A percentile compares a stretch with the other conserved stretches of the same genome.
These are phyloP conservation scores for Ormia ochracea DNA, from an alignment of 2,888 invertebrate species.

Conservation along the genomic window DNA sequence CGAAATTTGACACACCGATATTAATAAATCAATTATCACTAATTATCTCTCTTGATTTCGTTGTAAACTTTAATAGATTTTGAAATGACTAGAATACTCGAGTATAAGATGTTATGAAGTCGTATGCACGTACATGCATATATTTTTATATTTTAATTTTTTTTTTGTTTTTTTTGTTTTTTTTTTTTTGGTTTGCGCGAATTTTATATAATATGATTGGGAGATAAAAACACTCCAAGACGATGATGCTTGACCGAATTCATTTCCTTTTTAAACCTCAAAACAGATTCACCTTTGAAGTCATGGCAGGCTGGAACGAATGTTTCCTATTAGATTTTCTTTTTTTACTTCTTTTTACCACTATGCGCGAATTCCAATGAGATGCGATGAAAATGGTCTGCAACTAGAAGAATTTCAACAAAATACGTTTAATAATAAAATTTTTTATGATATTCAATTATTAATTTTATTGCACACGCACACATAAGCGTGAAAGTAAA, in stretches of 20 bases:
- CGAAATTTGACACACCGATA: background rate
- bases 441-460: no score
- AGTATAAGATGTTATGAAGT: constrained; percentile 40
- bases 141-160: constrained; percentile 10
- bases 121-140: background rate
- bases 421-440: background rate
- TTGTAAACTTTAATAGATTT: constrained; percentile 43
- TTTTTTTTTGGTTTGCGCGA: constrained; percentile 5
- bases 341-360: constrained; percentile 1
- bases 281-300: constrained; percentile 55
- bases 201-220: constrained; percentile 67
- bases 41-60: constrained; percentile 18
- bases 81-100: constrained; percentile 68
- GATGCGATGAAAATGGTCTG: constrained; percentile 38
- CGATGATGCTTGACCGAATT: constrained; percentile 77
- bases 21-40: constrained; percentile 19
- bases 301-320: constrained; percentile 68
- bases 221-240: constrained; percentile 77
- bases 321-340: background rate
- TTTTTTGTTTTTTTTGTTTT: constrained; percentile 11
- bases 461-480: no score
- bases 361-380: constrained; percentile 1
- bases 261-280: constrained; percentile 67
- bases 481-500: no score
- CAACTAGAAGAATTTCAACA: constrained; percentile 43